phyloP scores from a whole-genome alignment of 2,888 invertebrate species.

The Erebia aethiops region DNA sequence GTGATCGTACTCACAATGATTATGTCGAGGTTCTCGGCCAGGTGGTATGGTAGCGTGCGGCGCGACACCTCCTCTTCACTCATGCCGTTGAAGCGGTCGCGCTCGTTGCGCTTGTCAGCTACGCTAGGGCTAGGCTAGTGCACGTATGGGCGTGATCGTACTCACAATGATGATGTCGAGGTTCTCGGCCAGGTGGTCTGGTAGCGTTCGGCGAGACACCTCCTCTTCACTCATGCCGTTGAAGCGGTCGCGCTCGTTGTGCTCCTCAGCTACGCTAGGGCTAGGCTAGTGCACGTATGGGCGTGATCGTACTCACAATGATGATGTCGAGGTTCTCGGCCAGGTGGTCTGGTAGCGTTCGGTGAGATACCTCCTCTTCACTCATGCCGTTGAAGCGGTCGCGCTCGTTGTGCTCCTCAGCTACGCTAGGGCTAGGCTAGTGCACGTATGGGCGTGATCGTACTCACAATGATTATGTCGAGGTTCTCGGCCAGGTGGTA shows the following conservation, averaged over 20 bases:
- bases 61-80: conserved; percentile 98
- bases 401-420: too few relatives aligned
- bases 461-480: too few relatives aligned
- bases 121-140: too few relatives aligned
- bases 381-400: not conserved
- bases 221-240: conserved; percentile 99
- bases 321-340: too few relatives aligned
- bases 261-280: conserved; percentile 79
- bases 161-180: conserved; percentile 99
- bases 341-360: too few relatives aligned
- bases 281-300: too few relatives aligned
- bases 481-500: too few relatives aligned
- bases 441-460: too few relatives aligned
- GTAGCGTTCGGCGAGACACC: conserved; percentile 95
- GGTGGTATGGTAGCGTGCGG: conserved; percentile 96
- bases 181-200: conserved; percentile 96
- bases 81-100: conserved; percentile 97
- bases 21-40: conserved; percentile 96
- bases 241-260: conserved; percentile 97
- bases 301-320: too few relatives aligned
- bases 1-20: conserved; percentile 95
- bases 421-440: too few relatives aligned
- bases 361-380: too few relatives aligned
- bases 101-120: conserved; percentile 92
- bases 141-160: conserved; percentile 83